Percentiles rank a stretch among this genome's conserved stretches.
Conservation (phyloP, 2,888 invertebrate species). For the Reticulitermes lucifugus region DNA sequence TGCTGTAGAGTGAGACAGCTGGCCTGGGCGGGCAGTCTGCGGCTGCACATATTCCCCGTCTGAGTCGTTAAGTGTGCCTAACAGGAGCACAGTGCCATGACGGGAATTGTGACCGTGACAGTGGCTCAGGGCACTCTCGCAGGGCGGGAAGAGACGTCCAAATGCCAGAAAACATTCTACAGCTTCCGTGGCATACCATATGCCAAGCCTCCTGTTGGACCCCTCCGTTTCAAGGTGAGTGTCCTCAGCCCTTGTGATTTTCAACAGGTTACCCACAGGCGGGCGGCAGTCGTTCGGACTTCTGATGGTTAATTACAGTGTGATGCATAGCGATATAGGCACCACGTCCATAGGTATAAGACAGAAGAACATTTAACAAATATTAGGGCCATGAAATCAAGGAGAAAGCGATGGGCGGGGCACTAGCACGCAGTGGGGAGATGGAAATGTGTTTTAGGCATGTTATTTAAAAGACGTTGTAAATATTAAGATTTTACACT, state of each 20-base stretch:
- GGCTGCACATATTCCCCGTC: background rate
- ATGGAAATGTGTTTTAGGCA: no score
- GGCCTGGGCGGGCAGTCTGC: background rate
- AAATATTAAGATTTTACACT: no score
- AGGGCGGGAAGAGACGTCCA: conserved; percentile 23
- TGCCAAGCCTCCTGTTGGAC: conserved; percentile 44
- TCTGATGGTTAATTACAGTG: no score
- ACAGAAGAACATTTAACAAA: no score
- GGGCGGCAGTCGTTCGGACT: no score
- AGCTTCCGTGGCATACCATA: conserved; percentile 44
- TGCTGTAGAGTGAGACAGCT: background rate
- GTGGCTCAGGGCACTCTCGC: conserved; percentile 43
- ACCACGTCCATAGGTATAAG: no score
- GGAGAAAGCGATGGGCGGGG: no score
- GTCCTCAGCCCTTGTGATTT: background rate
- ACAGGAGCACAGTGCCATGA: background rate
- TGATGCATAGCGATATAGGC: no score
- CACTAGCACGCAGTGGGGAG: no score
- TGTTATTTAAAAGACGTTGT: no score
- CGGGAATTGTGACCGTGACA: conserved; percentile 29
- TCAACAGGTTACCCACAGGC: no score
- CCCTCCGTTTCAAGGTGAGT: conserved; percentile 43
- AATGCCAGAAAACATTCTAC: conserved; percentile 30
- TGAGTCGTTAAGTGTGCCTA: background rate
- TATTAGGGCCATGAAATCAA: no score